Base-by-base conservation (phyloP, 64 coral and sea anemone species). In the Dendrophyllia cribrosa region DNA sequence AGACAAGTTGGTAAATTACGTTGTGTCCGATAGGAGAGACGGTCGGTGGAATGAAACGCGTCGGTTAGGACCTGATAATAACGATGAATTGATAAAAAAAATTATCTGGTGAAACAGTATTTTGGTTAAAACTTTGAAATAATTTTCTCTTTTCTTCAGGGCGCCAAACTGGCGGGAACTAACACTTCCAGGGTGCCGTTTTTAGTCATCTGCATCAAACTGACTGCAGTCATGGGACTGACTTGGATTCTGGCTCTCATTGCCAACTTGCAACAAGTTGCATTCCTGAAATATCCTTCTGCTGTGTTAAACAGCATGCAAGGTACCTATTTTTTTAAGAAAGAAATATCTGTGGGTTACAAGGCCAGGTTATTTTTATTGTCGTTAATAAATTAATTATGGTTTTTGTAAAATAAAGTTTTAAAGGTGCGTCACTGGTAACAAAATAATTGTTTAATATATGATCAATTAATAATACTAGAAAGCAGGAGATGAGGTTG, bases 171-270 rank as follows among this genome's bases (percentile, higher is more conserved):
- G 3, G 80, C 61, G 4, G 8, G 6, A 51, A 23, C 2, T 21
- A 65, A 45, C 26, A 21, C 17, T 9, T 51, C 80, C 11, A 43
- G 63, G 11, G 62, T 47, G 4, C 45, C 80, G 4, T 19, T 84
- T 3, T 17, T 47, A 9, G 16, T 84, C 2, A 67, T 84, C 62
- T 51, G 61, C 44, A 16, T 84, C 45, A 84, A 84, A 21, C 80
- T 84, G 20, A 84, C 61, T 19, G 15, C 80, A n/a, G 62, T 84
- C 43, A 84, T 84, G 80, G 80, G 80, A 3, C 45, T 84, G 5
- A 84, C 80, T 3, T 84, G 80, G 80, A 84, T 84, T 84, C 80
- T 84, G 61, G 44, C 6, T 22, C 43, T 84, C 12, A 4, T 67
- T 6, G 1, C 80, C 3, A 84, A 84, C 19, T 84, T 62, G 80